Evolutionary conservation across 2,888 invertebrate genomes (phyloP), one percentile per base, ranked within the genome.

Genomic region (Mamestra brassicae): DNA sequence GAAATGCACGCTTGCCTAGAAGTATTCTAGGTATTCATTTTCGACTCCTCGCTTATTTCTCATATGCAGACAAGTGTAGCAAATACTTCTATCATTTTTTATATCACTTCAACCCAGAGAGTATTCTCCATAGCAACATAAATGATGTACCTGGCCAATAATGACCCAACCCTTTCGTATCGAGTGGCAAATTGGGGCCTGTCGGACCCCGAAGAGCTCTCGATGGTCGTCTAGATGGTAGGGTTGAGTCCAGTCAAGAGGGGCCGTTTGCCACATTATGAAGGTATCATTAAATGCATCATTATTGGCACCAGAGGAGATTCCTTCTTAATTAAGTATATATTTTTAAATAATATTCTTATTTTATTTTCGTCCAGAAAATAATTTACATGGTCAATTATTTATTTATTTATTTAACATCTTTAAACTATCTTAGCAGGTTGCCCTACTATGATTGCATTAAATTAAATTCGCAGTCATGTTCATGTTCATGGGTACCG

Each of bases 101-200:
- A 8, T 42, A 67, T 15, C 15, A 34, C 45, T 58, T 11, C 36
- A 10, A 11, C 36, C 3, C 36, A 54, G n/a, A 42, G 1, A 50
- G 34, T 50, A n/a, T 36, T 52, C 5, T 11, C 63, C 10, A 52
- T n/a, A 13, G 6, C 45, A n/a, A 15, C 11, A 63, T 47, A 78
- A 38, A 78, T 54, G n/a, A 55, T 54, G 45, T 52, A 38, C 64
- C 38, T 36, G n/a, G 8, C 61, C 61, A 66, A 62, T 66, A 78
- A 65, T 45, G 54, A 60, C 55, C 38, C 7, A 66, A 72, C 69
- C 69, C 58, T 70, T 71, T 57, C 38, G 38, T 36, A 68, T 73
- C 58, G 38, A 84, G 72, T 65, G 58, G 74, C 34, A n/a, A 68
- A 76, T 73, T 67, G 55, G 54, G 67, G 57, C 17, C 67, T 38